phyloP scores from a whole-genome alignment of 2,113 vertebrate genomes.

The Suncus etruscus region DNA sequence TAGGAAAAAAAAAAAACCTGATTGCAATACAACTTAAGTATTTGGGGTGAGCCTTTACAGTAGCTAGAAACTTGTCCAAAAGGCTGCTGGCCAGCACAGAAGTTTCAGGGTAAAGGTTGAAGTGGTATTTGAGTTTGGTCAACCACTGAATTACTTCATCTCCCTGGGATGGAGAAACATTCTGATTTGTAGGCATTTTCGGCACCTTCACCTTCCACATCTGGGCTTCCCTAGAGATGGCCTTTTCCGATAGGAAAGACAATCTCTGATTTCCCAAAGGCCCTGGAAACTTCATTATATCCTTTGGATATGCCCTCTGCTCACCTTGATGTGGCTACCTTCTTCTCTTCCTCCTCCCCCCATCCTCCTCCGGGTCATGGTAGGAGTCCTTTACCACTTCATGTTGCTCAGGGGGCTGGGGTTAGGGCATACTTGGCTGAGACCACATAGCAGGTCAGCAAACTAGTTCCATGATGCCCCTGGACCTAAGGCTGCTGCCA shows the following conservation, averaged over 20 bases:
- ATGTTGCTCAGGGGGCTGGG: too few species aligned
- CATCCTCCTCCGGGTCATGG: too few species aligned
- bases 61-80: too few species aligned
- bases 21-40: conserved; percentile 98
- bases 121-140: conserved; percentile 92
- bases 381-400: too few species aligned
- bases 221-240: conserved; percentile 96
- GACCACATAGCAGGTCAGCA: too few species aligned
- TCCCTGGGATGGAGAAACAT: conserved; percentile 96
- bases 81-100: conserved; percentile 94
- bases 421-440: too few species aligned
- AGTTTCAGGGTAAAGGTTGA: conserved; percentile 97
- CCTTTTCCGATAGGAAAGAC: conserved; percentile 96
- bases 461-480: too few species aligned
- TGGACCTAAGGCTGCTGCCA: too few species aligned
- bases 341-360: too few species aligned
- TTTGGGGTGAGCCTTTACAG: conserved; percentile 94
- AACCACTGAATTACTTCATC: conserved; percentile 97
- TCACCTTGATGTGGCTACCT: too few species aligned
- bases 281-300: too few species aligned
- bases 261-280: conserved; percentile 87
- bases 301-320: too few species aligned
- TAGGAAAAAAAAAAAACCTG: conserved; percentile 79
- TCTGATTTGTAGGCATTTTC: conserved; percentile 95
- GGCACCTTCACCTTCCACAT: conserved; percentile 96